Base-by-base conservation (phyloP, 2,113 vertebrate species). In the Clarias magur region DNA sequence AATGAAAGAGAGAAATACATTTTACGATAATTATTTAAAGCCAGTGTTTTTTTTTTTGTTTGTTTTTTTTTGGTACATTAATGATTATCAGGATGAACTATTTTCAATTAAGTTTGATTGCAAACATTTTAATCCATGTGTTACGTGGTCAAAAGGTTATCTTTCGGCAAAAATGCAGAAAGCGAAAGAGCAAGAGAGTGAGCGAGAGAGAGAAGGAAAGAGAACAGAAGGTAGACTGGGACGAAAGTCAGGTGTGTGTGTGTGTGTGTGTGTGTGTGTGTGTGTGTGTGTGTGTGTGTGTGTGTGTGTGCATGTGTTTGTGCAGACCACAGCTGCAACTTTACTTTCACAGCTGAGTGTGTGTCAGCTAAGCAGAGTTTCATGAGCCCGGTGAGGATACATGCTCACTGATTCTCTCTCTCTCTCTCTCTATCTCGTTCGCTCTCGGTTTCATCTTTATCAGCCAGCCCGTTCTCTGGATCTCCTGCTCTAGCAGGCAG, bases 191-290 rank as follows among this genome's bases (percentile, higher is more conserved):
- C 3, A 2, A 34, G 27, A 60, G 67, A 59, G 73, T 79, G 38
- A 85, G 19, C 80, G 86, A 86, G 88, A 84, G 88, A 80, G 42
- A 83, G 16, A 67, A 82, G 85, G 87, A 84, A 88, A 89, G 59
- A 38, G 81, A 7, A 12, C 11, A 30, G 2, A 16, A 9, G 25
- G 17, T 25, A 27, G 42, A 19, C 48, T 48, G 48, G 48, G 48
- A 48, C 7, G 48, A 48, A 48, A 48, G 48, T 48, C 48, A 48
- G 48, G 82, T 60, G 83, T 84, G 68, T 84, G 73, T 57, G 85
- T 80, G 42, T 80, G 75, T 68, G 75, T 60, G 54, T 70, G 78
- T 81, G 63, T 59, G 53, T 72, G 65, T 60, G 30, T 81, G 85
- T 80, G 42, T 80, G 75, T 68, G 75, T 60, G 54, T 70, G 78